Conservation (phyloP, 2,888 invertebrate species). For the Chymomyza amoena region DNA sequence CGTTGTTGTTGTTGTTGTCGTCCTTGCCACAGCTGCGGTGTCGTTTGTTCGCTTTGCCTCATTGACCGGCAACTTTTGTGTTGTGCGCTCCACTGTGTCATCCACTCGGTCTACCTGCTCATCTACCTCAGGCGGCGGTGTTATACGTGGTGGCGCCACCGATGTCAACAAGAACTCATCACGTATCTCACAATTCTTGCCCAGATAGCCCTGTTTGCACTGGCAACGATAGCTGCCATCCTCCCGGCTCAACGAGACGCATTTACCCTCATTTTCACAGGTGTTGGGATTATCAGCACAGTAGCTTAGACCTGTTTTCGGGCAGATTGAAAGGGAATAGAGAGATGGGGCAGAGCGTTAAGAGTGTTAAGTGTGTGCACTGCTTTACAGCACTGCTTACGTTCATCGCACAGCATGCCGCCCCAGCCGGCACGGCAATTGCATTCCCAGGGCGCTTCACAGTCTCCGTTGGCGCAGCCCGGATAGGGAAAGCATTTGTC, state of each 20-base stretch:
- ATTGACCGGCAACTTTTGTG: slow-evolving; percentile 34
- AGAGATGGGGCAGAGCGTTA: neutral
- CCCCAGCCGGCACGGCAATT: slow-evolving; percentile 89
- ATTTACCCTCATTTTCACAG: slow-evolving; percentile 90
- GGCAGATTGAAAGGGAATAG: neutral
- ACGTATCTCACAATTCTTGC: slow-evolving; percentile 86
- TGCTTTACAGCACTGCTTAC: slow-evolving; percentile 78
- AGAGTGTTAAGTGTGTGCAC: neutral
- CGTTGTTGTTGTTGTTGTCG: slow-evolving; percentile 5
- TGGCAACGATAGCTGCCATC: slow-evolving; percentile 88
- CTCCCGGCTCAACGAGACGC: slow-evolving; percentile 87
- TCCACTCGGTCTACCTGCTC: slow-evolving; percentile 27
- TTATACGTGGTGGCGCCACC: slow-evolving; percentile 72
- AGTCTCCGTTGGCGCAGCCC: slow-evolving; percentile 91
- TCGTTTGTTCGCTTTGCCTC: slow-evolving; percentile 37
- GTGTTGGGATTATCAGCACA: slow-evolving; percentile 88
- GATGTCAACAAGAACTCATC: slow-evolving; percentile 76
- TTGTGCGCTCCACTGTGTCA: slow-evolving; percentile 14
- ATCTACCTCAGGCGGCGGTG: slow-evolving; percentile 62
- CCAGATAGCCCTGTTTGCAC: slow-evolving; percentile 87
- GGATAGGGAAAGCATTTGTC: slow-evolving; percentile 91
- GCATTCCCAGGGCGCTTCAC: slow-evolving; percentile 93
- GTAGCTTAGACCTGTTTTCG: slow-evolving; percentile 85
- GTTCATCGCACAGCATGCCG: slow-evolving; percentile 94
- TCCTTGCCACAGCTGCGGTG: slow-evolving; percentile 29